These are phyloP conservation scores for Malurus cyaneus DNA, from an alignment of 2,113 vertebrate species.

Conservation along the genomic window DNA sequence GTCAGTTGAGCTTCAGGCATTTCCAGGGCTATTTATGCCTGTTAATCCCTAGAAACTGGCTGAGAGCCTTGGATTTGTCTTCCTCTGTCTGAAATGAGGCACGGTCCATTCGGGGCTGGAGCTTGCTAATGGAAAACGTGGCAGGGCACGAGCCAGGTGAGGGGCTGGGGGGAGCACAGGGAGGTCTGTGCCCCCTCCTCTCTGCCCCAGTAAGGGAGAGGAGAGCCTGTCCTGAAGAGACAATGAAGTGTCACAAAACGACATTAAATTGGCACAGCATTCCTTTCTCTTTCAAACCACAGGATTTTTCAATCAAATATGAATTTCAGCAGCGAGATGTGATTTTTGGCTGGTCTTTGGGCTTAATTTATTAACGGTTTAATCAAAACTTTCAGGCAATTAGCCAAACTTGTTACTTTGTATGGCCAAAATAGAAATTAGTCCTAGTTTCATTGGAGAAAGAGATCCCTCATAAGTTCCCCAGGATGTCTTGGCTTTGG, in stretches of 20 bases:
- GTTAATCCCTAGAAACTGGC: slow-evolving; percentile 15
- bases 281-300: background rate
- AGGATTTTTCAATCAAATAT: slow-evolving; percentile 23
- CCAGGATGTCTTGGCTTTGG: background rate
- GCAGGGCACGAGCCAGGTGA: background rate
- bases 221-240: background rate
- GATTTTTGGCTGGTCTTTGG: slow-evolving; percentile 15
- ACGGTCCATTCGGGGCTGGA: background rate
- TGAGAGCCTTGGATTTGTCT: background rate
- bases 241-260: background rate
- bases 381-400: background rate
- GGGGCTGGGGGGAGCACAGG: fast-evolving
- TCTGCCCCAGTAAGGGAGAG: background rate
- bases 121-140: background rate
- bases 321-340: background rate
- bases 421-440: background rate
- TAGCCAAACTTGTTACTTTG: background rate
- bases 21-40: slow-evolving; percentile 28
- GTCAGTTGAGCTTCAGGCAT: background rate
- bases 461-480: background rate
- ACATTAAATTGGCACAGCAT: background rate
- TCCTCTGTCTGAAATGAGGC: background rate
- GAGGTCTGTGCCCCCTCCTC: background rate
- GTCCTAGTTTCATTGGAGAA: background rate
- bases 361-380: slow-evolving; percentile 38